Conservation (phyloP, 2,888 invertebrate species). For the Drosophila setosimentum region DNA sequence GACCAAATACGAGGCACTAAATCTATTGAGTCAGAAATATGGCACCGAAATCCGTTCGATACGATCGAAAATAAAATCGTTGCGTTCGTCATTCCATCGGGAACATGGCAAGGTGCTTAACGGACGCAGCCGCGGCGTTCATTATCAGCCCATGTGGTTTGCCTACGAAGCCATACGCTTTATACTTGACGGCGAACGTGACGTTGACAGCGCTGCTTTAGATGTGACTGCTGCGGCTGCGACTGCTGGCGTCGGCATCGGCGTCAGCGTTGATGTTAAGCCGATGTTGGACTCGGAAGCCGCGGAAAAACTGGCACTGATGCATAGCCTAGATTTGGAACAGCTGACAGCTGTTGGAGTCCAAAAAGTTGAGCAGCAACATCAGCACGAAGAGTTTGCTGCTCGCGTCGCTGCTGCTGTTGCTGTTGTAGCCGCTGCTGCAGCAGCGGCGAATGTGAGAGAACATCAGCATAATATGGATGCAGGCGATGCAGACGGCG, state of each 20-base stretch:
- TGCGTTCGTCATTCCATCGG: conserved; percentile 84
- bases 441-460: conserved; percentile 64
- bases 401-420: conserved; percentile 73
- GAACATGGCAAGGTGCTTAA: conserved; percentile 84
- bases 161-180: conserved; percentile 84
- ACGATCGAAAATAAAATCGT: conserved; percentile 83
- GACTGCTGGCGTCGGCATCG: conserved; percentile 20
- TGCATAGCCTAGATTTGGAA: conserved; percentile 75
- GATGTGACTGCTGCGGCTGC: conserved; percentile 39
- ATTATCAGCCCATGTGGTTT: conserved; percentile 85
- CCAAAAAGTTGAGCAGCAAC: conserved; percentile 49
- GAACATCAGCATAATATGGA: conserved; percentile 48
- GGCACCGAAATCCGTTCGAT: conserved; percentile 84
- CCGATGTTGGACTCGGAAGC: conserved; percentile 51
- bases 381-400: conserved; percentile 60
- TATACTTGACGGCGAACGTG: conserved; percentile 82
- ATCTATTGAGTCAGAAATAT: conserved; percentile 82
- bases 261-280: conserved; percentile 20
- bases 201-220: conserved; percentile 49
- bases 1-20: conserved; percentile 84
- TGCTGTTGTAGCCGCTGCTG: conserved; percentile 66
- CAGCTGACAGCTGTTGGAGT: conserved; percentile 65
- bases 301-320: conserved; percentile 67
- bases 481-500: conserved; percentile 41
- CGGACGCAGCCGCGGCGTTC: conserved; percentile 82